Base-by-base conservation (phyloP, 1,140 invertebrate species). In the Rhyzopertha dominica region DNA sequence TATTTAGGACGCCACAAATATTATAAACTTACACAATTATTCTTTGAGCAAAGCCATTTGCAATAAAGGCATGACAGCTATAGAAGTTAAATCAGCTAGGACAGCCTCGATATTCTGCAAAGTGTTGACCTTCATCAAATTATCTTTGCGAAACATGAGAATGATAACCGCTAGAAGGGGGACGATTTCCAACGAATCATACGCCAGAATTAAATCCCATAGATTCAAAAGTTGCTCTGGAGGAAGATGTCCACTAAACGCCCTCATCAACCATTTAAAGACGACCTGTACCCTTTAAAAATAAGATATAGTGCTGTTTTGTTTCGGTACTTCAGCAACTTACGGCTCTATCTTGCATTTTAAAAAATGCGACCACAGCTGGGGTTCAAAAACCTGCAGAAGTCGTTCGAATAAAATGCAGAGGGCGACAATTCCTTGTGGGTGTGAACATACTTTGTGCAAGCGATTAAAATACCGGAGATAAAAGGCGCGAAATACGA, bases 231-330 rank as follows among this genome's bases (percentile, higher is more conserved):
- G 71, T 66, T 98, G 92, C 56, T 95, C 90, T 3, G 90, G 90
- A 0, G 89, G 84, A 32, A 98, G 71, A 63, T 94, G 90, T 0
- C 94, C 93, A 53, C 91, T 95, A 63, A 95, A 98, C 1, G 86
- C 91, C 49, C 91, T 74, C 77, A 96, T 94, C 7, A 98, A 67
- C 94, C 94, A 98, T 66, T 95, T 95, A 62, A 96, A 93, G 2
- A 93, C 90, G 13, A 96, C 80, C 58, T 85, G 79, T 20, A 93
- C 73, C n/a, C 88, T 90, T 52, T 24, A 73, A 67, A 41, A 56
- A 55, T 45, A 43, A 45, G 44, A n/a, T n/a, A n/a, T n/a, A n/a
- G n/a, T n/a, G n/a, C n/a, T n/a, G n/a, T n/a, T n/a, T n/a, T n/a
- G 25, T 43, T 41, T 29, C 5, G 8, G 14, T 30, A n/a, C n/a